phyloP scores from a whole-genome alignment of 2,113 vertebrate genomes.

The Penelope pileata region DNA sequence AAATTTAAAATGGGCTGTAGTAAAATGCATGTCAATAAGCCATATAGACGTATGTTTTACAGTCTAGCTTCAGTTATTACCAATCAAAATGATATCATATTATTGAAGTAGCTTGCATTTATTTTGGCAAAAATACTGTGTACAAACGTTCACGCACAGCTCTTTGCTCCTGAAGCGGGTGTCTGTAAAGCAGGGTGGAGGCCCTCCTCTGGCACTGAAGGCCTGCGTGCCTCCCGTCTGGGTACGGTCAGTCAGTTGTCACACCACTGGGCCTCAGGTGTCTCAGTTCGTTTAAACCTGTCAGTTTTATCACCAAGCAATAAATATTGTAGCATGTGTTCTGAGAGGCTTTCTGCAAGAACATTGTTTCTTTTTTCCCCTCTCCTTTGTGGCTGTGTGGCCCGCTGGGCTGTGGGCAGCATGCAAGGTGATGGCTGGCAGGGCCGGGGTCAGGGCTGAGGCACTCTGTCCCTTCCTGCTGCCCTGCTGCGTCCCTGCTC shows the following conservation, averaged over 20 bases:
- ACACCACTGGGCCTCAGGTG: neutral
- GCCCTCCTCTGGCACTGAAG: neutral
- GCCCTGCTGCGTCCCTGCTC: neutral
- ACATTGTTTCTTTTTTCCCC: neutral
- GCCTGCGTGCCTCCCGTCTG: neutral
- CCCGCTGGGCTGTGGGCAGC: accelerated
- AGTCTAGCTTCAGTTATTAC: too few species aligned
- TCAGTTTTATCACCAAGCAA: neutral
- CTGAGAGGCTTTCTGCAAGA: neutral
- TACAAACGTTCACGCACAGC: neutral
- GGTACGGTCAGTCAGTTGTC: neutral
- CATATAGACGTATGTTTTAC: too few species aligned
- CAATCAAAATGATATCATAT: too few species aligned
- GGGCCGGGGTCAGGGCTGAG: neutral
- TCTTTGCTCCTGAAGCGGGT: neutral
- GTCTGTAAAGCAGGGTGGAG: neutral
- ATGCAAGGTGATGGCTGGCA: neutral
- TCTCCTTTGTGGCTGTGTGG: accelerated
- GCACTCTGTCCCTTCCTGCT: neutral
- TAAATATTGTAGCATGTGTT: neutral
- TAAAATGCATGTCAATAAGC: too few species aligned
- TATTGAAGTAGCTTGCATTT: neutral
- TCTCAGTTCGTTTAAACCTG: neutral
- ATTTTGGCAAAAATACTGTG: neutral
- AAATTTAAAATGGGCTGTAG: too few species aligned